Evolutionary conservation across 1,140 invertebrate species (phyloP), one percentile per base, ranked within the genome.

Genomic region (Drosophila arawakana): DNA sequence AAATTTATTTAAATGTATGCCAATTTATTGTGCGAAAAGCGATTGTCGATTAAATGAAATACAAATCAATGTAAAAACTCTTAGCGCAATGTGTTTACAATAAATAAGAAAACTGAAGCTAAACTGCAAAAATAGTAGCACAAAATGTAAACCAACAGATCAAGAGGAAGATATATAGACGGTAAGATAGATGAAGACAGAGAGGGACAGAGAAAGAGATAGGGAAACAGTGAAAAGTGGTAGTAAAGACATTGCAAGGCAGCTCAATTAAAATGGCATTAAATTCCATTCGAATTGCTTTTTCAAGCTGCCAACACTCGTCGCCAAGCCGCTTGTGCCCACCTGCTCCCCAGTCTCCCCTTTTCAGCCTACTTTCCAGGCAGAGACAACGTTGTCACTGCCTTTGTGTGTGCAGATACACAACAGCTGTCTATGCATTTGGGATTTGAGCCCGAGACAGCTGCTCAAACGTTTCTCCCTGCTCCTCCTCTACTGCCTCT

Each of bases 201-300:
- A 46, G 15, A 35, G 41, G n/a, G 58, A 21, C 21, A 34, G 41
- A 9, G 60, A 52, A 15, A 50, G 0, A 21, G 6, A 7, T 2
- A 30, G 34, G 47, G 10, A 21, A 35, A 39, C 18, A 13, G 25
- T 30, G 55, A 54, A 8, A 55, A 13, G 37, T 41, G 11, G 41
- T 55, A 6, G 57, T 59, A 71, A 65, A 76, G 73, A 66, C 74
- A 76, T 76, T 66, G 70, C 66, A 73, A 67, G 70, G 74, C 78
- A 78, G 75, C 84, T 84, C 84, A 88, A 88, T 88, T 88, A 88
- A 88, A 89, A 88, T 89, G 61, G 82, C 77, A 80, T 82, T 84
- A 88, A 89, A 88, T 89, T 89, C 77, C 80, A 88, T 88, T 89
- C 68, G 83, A 57, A 88, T 88, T 83, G 83, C 83, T 66, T 76